Base-by-base conservation (phyloP, 2,113 vertebrate species). In the Passer montanus region DNA sequence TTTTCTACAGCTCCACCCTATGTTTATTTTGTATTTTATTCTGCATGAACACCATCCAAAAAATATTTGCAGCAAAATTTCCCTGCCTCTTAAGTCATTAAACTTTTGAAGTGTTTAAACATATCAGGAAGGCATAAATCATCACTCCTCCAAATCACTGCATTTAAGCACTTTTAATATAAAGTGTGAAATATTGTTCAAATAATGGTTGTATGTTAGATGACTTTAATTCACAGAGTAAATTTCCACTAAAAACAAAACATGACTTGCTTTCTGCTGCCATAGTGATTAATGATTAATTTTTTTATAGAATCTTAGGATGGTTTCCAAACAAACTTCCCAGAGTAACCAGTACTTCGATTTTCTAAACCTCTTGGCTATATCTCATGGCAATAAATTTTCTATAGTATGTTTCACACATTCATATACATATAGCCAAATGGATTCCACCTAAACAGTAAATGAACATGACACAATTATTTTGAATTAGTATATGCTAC, bases 1-100 rank as follows among this genome's bases (percentile, higher is more conserved):
- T 39, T 93, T 94, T 90, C 67, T 90, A 47, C 59, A 91, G 41
- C 70, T 91, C 75, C 6, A 39, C 62, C 19, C 11, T 33, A 6
- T 69, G 43, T 90, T 95, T 85, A 91, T 68, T 89, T 63, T 84
- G 11, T 59, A n/a, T 82, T 95, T 87, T 79, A 4, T 63, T 85
- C 67, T 80, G n/a, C 74, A n/a, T 35, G 19, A 87, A 74, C 46
- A 77, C 19, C 17, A 77, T 26, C 21, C 63, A 76, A 90, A 92
- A 86, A 63, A 39, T 62, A 73, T 26, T 62, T 91, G 59, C 84
- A 94, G 46, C 11, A 91, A 87, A 94, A 85, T 59, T 73, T 73
- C 27, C 30, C 50, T 59, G 24, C 30, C 67, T 67, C 31, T 59
- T 66, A 69, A 13, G 28, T 28, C 50, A 31, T 39, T 76, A 52